These are phyloP conservation scores for Bucorvus abyssinicus DNA, from an alignment of 2,797 vertebrate genomes.

Conservation along the genomic window DNA sequence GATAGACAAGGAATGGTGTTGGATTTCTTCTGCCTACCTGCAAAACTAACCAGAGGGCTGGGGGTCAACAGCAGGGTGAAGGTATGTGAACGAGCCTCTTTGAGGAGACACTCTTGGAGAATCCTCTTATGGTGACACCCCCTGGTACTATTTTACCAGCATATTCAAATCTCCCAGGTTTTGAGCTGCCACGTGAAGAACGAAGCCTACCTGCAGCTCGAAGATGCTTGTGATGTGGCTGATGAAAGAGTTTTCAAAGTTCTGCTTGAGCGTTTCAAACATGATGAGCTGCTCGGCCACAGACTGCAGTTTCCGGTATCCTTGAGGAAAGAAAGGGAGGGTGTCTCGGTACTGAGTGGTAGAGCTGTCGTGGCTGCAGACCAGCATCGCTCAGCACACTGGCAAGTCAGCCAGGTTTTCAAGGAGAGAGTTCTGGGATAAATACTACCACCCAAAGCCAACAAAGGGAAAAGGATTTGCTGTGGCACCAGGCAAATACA, in stretches of 20 bases:
- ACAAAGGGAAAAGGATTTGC: not conserved
- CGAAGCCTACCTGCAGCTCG: conserved; percentile 18
- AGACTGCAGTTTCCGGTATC: conserved; percentile 40
- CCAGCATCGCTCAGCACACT: not conserved
- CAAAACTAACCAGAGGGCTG: not conserved
- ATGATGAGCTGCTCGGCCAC: conserved; percentile 63
- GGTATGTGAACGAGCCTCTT: not conserved
- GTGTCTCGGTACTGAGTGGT: rapidly evolving
- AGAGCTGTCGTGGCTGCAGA: not conserved
- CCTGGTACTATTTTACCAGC: not conserved
- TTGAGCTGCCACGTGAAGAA: rapidly evolving
- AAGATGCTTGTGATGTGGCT: conserved; percentile 40
- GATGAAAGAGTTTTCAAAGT: conserved; percentile 46
- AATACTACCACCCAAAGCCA: not conserved
- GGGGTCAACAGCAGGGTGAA: not conserved
- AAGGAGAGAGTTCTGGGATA: not conserved
- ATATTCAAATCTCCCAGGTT: not conserved
- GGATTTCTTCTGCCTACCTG: not conserved
- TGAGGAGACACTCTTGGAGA: not conserved
- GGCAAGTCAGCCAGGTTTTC: not conserved
- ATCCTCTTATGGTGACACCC: rapidly evolving
- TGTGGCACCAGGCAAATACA: not conserved
- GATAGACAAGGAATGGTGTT: not conserved
- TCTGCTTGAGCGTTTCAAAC: conserved; percentile 66
- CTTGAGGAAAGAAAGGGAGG: not conserved